These are phyloP conservation scores for Penaeus vannamei DNA, from an alignment of 1,140 invertebrate genomes.

Conservation along the genomic window DNA sequence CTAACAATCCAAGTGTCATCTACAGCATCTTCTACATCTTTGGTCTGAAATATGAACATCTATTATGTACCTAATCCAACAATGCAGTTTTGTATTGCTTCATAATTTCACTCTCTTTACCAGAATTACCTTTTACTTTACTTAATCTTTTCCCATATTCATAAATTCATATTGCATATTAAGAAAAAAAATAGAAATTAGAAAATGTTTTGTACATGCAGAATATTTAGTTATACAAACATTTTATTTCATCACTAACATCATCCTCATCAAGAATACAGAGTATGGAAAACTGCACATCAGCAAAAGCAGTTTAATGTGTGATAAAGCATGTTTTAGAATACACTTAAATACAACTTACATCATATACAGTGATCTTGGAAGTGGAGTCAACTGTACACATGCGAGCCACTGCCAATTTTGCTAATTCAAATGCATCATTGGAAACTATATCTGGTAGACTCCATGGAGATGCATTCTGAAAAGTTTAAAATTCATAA, in stretches of 20 bases:
- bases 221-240: no score
- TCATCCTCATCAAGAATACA: no score
- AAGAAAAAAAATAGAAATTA: not conserved
- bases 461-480: slow-evolving; percentile 90
- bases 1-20: slow-evolving; percentile 97
- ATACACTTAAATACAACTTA: slow-evolving; percentile 69
- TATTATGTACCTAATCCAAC: no score
- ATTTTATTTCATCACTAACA: no score
- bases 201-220: not conserved
- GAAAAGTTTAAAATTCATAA: slow-evolving; percentile 69
- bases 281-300: no score
- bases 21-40: slow-evolving; percentile 77
- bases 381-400: slow-evolving; percentile 86
- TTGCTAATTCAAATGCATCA: slow-evolving; percentile 86
- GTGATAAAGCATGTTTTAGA: no score
- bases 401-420: slow-evolving; percentile 88
- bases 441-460: slow-evolving; percentile 83
- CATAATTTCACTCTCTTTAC: no score
- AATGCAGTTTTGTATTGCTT: no score
- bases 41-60: slow-evolving; percentile 21
- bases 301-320: no score
- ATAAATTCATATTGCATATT: not conserved
- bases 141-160: no score
- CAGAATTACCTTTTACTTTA: no score
- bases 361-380: slow-evolving; percentile 80